Conservation (phyloP, 2,113 vertebrate genomes). For the Sphyrna mokarran region DNA sequence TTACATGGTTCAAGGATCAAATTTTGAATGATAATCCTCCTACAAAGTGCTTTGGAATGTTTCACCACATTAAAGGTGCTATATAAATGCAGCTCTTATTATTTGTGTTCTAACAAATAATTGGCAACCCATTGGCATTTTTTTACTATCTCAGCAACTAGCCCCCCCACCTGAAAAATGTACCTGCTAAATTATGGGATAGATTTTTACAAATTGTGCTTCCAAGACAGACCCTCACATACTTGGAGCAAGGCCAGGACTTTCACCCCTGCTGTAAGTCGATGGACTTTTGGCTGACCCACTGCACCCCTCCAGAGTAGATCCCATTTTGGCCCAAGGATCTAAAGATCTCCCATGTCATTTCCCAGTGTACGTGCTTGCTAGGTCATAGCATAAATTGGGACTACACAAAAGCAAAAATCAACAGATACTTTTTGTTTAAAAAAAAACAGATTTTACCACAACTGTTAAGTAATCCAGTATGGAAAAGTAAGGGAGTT, state of each 20-base stretch:
- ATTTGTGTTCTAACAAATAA: background rate
- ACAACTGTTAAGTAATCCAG: background rate
- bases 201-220: background rate
- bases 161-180: background rate
- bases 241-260: background rate
- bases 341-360: background rate
- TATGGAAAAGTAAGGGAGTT: background rate
- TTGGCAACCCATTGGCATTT: too few relatives aligned
- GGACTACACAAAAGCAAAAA: too few relatives aligned
- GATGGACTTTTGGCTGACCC: too few relatives aligned
- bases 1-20: background rate
- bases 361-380: background rate
- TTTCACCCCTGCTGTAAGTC: too few relatives aligned
- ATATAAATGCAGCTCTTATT: background rate
- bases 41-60: background rate
- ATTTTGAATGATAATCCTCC: background rate
- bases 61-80: background rate
- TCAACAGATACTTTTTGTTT: background rate
- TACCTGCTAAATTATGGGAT: background rate
- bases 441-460: background rate
- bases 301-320: too few relatives aligned
- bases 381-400: too few relatives aligned
- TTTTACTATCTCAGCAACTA: background rate
- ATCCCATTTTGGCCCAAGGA: background rate
- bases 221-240: background rate